Base-by-base conservation (phyloP, 2,113 vertebrate species). In the Actenoides lindsayi region DNA sequence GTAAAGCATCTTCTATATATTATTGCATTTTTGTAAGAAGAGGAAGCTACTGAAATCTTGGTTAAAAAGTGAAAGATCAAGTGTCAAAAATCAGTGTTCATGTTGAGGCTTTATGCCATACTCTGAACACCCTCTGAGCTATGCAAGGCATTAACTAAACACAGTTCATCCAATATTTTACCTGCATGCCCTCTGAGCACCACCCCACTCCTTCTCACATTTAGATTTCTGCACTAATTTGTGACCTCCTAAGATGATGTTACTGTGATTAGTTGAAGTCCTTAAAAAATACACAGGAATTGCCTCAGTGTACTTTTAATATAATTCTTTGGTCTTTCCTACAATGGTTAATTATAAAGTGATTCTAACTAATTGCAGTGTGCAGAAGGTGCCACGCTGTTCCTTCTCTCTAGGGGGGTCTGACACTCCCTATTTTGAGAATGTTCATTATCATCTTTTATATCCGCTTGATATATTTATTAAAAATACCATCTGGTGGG, bases 401-500 rank as follows among this genome's bases (percentile, higher is more conserved):
- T 96, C 71, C 63, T 67, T 90, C 57, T 94, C 96, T 90, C 89
- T 12, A 33, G 70, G 89, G 84, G 91, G 50, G 23, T 25, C 44
- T 88, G 88, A 91, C 96, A 97, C 96, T 92, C 95, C 96, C 94
- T 60, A 56, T 84, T 97, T 20, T 96, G 87, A 97, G 89, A 97
- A 97, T 57, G 82, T 95, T 98, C 96, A 97, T 97, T 96, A 97
- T 93, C 8, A 17, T 95, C 92, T 97, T 98, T 97, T 93, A 97
- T 93, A 96, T 64, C 80, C 0, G 1, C 92, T 96, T 97, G 94
- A 98, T 98, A 98, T 96, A 98, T 97, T 95, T 98, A 97, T 98
- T 98, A 97, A 96, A 98, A 98, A 95, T 91, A 96, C 98, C 97
- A 98, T 98, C 98, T 98, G 98, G 96, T 97, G 64, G 87, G 93